Evolutionary conservation across 2,113 vertebrate species (phyloP).

Genomic region (Indicator maculatus): DNA sequence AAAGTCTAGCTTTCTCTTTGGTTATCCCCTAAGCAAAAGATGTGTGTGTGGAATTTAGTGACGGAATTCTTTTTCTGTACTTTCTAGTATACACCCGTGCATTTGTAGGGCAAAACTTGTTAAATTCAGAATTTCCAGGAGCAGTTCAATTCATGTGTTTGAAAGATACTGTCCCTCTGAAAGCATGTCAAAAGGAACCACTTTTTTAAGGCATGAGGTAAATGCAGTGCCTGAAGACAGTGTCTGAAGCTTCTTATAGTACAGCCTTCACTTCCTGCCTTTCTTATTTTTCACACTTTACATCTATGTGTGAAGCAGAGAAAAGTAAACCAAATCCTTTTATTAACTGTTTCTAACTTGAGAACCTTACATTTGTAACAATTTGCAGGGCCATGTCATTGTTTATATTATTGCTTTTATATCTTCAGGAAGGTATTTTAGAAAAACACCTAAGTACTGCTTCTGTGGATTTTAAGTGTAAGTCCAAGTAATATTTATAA

Average conservation of each 20-base stretch:
- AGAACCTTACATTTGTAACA: background rate
- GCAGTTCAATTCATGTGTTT: background rate
- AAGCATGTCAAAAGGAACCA: background rate
- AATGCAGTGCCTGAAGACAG: accelerated
- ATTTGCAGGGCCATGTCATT: background rate
- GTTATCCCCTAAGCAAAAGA: background rate
- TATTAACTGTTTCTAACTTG: background rate
- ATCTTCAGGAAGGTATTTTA: background rate
- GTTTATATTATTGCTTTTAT: background rate
- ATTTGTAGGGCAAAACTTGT: background rate
- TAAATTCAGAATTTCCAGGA: background rate
- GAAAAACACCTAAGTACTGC: background rate
- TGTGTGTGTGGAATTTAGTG: background rate
- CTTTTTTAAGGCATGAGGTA: background rate
- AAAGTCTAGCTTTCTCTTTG: background rate
- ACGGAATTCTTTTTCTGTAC: background rate
- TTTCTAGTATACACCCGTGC: background rate
- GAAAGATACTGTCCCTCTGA: background rate
- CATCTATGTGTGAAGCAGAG: background rate
- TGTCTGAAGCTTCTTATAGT: background rate
- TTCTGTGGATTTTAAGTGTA: background rate
- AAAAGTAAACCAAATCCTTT: background rate
- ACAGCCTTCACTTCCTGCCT: background rate
- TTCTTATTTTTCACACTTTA: background rate
- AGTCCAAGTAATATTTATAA: background rate